Evolutionary conservation across 2,888 invertebrate species (phyloP), one percentile per base, ranked within the genome.

Genomic region (Temnothorax ravouxi): DNA sequence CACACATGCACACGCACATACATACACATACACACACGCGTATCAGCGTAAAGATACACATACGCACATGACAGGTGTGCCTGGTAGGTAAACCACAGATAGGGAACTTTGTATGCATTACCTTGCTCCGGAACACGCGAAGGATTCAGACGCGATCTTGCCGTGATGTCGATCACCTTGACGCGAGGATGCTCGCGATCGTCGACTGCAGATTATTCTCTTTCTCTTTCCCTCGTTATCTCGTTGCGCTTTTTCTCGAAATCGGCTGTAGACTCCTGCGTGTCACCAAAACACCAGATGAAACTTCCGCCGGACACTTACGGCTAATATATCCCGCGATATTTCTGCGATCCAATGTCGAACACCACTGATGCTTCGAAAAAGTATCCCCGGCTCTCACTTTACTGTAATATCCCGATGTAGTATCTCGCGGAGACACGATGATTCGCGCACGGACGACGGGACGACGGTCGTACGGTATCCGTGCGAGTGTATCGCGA

Each of bases 121-220:
- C 91, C 91, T 92, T 88, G 90, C 85, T 89, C 86, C 87, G 91
- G 87, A 90, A 88, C 88, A 91, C 91, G 89, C 91, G 88, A 88
- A 87, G 86, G 86, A 80, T 88, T 91, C 88, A 84, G 91, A 87
- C 90, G 84, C 89, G 89, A 91, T 90, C 87, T 91, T 88, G 87
- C 89, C 82, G 87, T 79, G 88, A 88, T 91, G 88, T 91, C 87
- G 91, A 87, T 91, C 91, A 91, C 86, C 88, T 88, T 90, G 89
- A 87, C 91, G 88, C 71, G 41, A 13, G 38, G 11, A 64, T 59
- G 72, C 44, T 44, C 47, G 4, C 61, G 56, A 76, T 52, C 21
- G 66, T 44, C 52, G 54, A 41, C 15, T 8, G 52, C 25, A 29
- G 52, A 83, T 50, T 61, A 25, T 11, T 56, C n/a, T 56, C 50